phyloP scores from a whole-genome alignment of 2,113 vertebrate species.

The Chascanopsetta lugubris region DNA sequence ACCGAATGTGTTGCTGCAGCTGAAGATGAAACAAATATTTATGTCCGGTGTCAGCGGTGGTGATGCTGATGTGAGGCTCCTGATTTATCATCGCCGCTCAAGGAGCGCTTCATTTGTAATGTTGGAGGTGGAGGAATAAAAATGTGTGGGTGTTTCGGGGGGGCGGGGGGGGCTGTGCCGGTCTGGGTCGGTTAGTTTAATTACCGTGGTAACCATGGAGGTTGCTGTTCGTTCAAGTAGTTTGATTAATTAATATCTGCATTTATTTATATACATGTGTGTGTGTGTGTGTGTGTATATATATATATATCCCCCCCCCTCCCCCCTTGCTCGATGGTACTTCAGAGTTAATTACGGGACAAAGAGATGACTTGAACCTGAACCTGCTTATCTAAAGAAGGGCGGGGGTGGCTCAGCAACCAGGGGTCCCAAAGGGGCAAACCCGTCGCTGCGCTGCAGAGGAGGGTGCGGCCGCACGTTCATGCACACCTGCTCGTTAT shows the following conservation, averaged over 20 bases:
- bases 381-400: conserved; percentile 42
- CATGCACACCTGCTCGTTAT: conserved; percentile 4
- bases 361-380: conserved; percentile 51
- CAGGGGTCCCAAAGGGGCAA: conserved; percentile 43
- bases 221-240: no score
- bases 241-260: no score
- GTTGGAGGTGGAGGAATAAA: no score
- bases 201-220: no score
- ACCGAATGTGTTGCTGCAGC: conserved; percentile 22
- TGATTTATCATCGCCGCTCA: conserved; percentile 16
- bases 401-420: conserved; percentile 22
- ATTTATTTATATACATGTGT: no score
- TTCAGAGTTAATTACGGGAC: conserved; percentile 58
- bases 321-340: conserved; percentile 46
- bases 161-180: no score
- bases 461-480: neutral
- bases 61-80: neutral
- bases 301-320: no score
- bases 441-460: conserved; percentile 16
- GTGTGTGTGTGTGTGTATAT: no score
- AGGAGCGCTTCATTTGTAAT: no score
- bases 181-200: no score
- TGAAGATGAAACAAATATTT: conserved; percentile 14
- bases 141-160: no score
- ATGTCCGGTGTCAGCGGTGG: neutral